phyloP scores from a whole-genome alignment of 2,113 vertebrate genomes.

The Halcyon senegalensis region DNA sequence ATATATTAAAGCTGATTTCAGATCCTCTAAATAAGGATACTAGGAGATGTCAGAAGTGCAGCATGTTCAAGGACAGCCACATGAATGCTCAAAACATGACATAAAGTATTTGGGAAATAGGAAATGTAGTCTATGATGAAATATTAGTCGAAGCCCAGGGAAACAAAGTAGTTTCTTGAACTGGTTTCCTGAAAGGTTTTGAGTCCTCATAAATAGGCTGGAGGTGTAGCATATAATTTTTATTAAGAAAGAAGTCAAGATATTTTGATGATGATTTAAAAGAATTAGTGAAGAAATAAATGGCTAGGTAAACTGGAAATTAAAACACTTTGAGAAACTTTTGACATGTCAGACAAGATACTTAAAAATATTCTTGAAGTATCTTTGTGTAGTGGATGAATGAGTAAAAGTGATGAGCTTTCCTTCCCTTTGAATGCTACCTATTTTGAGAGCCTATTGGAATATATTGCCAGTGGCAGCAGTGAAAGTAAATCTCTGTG shows the following conservation, averaged over 20 bases:
- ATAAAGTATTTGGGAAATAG: neutral
- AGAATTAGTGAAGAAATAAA: neutral
- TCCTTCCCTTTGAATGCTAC: neutral
- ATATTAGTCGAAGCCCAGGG: neutral
- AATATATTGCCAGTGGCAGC: neutral
- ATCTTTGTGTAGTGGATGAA: neutral
- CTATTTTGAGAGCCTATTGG: neutral
- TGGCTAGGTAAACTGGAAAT: neutral
- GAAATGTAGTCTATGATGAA: neutral
- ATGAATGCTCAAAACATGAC: neutral
- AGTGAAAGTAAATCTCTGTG: neutral
- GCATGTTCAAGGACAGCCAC: neutral
- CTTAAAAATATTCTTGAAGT: neutral
- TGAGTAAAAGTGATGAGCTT: neutral
- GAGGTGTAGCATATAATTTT: neutral
- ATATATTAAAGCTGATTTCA: neutral
- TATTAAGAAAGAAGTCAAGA: neutral
- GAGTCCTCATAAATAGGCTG: neutral
- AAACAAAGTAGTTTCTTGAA: neutral
- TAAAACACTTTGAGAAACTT: neutral
- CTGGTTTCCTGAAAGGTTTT: neutral
- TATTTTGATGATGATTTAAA: neutral
- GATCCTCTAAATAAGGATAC: neutral
- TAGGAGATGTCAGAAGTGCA: neutral
- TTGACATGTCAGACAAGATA: neutral